Evolutionary conservation across 1,140 invertebrate genomes (phyloP).

Genomic region (Brachionus asplanchnoidis): DNA sequence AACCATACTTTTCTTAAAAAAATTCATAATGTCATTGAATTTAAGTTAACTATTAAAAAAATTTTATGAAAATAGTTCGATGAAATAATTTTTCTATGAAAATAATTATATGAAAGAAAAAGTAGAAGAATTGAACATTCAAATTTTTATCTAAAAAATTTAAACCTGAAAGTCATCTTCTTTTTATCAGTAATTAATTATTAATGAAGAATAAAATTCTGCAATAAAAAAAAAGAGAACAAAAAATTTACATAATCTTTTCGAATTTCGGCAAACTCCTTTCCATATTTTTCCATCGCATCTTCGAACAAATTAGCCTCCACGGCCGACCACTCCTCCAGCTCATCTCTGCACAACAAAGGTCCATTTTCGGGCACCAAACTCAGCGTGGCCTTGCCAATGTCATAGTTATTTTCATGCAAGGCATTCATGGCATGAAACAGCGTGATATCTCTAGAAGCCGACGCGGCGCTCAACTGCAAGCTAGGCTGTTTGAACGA

Average conservation of each 20-base stretch:
- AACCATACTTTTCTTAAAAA: too few species aligned
- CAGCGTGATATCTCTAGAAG: constrained; percentile 94
- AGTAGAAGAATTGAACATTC: too few species aligned
- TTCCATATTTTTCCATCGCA: constrained; percentile 94
- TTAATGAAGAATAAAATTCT: too few species aligned
- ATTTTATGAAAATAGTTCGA: too few species aligned
- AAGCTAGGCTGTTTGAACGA: constrained; percentile 94
- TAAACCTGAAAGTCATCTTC: too few species aligned
- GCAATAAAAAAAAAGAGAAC: too few species aligned
- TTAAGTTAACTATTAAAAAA: too few species aligned
- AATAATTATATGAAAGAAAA: too few species aligned
- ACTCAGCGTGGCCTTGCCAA: constrained; percentile 81
- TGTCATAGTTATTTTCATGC: constrained; percentile 83
- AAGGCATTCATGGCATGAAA: constrained; percentile 97
- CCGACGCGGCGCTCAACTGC: constrained; percentile 96
- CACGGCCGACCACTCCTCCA: constrained; percentile 99
- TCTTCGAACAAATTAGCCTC: constrained; percentile 99
- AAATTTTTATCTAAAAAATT: too few species aligned
- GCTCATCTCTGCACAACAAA: constrained; percentile 94
- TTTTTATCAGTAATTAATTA: too few species aligned
- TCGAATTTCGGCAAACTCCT: constrained; percentile 97
- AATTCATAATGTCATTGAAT: too few species aligned
- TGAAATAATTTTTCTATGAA: too few species aligned
- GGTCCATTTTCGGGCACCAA: constrained; percentile 88
- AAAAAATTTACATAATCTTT: constrained; percentile 75